Base-by-base conservation (phyloP, 1,140 invertebrate species). In the Drosophila navojoa region DNA sequence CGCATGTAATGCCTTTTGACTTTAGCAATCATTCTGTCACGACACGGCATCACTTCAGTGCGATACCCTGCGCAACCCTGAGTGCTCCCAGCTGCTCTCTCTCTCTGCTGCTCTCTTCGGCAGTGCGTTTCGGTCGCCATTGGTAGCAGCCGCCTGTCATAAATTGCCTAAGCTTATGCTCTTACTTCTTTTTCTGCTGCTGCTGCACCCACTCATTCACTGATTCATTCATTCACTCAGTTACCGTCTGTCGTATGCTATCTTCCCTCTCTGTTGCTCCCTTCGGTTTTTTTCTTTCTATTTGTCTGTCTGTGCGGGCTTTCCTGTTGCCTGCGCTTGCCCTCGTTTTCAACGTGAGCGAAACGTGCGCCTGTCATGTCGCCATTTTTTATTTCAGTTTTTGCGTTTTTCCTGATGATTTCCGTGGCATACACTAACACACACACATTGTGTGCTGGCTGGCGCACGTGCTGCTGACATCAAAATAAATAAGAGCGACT, bases 381-480 rank as follows among this genome's bases (percentile, higher is more conserved):
- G 60, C 67, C 53, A 75, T 75, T 75, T 75, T 74, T 70, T 74
- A 70, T 81, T 81, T 72, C 47, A 61, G 22, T 40, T 59, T 58
- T 19, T 75, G 27, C 19, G 15, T 70, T 69, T 57, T 62, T 63
- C 54, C 66, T 77, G 76, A 77, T 77, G 76, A 75, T 58, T 77
- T 77, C 71, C 76, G 74, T 72, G 38, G 29, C 55, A 32, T 55
- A 42, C 55, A 68, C 38, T 29, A 25, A n/a, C 25, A 59, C 47
- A 53, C 45, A 63, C 49, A 55, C 4, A 38, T 38, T 38, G 10
- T 38, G 11, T 11, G 35, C 11, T 63, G 59, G 59, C 5, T 22
- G 19, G 19, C 67, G 82, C 82, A 86, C 82, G 82, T 87, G 82
- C 82, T 87, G 66, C 76, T 86, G 82, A 86, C 82, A 87, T 77